These are phyloP conservation scores for Gorsachius goisagi DNA, from an alignment of 2,113 vertebrate genomes.

Conservation along the genomic window DNA sequence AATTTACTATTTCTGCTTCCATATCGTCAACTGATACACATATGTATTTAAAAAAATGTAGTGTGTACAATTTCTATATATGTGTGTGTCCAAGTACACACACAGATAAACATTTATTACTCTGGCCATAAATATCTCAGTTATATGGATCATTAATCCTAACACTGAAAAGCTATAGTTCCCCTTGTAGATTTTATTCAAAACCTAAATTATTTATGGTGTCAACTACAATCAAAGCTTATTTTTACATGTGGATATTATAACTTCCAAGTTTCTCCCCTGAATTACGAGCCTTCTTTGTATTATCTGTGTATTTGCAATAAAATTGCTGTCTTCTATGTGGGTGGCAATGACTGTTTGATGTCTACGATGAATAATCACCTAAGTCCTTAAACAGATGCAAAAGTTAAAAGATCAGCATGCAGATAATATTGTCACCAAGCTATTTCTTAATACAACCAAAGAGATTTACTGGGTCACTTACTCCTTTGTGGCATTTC, in stretches of 20 bases:
- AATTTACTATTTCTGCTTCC: background rate
- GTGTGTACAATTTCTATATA: background rate
- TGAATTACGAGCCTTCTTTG: background rate
- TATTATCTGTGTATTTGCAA: background rate
- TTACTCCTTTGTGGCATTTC: background rate
- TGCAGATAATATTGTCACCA: background rate
- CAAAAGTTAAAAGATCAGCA: background rate
- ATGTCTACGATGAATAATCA: background rate
- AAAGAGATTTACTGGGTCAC: background rate
- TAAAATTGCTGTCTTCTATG: background rate
- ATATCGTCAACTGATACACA: background rate
- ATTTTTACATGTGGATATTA: background rate
- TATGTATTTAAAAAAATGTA: background rate
- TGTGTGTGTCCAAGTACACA: fast-evolving
- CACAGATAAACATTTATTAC: background rate
- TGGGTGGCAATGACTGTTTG: background rate
- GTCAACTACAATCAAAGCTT: background rate
- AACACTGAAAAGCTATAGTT: background rate
- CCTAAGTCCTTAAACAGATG: background rate
- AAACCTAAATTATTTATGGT: background rate
- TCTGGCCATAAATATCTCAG: background rate
- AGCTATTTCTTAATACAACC: background rate
- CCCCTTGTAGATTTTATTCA: background rate
- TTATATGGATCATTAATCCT: background rate
- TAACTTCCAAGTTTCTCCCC: background rate